These are phyloP conservation scores for Micropoecilia bifurca DNA, from an alignment of 2,797 vertebrate species.

Conservation along the genomic window DNA sequence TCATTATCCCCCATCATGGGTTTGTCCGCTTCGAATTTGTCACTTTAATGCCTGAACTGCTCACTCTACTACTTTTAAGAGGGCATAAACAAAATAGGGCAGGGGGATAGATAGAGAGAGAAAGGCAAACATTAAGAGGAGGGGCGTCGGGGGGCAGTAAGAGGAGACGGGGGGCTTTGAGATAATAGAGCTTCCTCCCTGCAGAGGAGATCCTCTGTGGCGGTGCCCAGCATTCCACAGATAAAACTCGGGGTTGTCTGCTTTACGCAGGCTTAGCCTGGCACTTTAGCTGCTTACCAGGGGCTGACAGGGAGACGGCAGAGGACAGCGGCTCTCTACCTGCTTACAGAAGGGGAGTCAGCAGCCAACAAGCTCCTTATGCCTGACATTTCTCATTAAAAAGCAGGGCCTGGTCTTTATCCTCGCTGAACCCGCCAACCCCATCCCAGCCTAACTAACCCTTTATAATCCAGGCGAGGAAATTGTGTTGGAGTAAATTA, in stretches of 20 bases:
- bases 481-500: constrained; percentile 21
- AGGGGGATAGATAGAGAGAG: constrained; percentile 2
- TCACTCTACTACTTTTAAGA: constrained; percentile 35
- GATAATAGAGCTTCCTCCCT: constrained; percentile 66
- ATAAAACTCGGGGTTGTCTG: constrained; percentile 72
- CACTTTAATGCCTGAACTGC: constrained; percentile 55
- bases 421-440: constrained; percentile 12
- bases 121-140: constrained; percentile 51
- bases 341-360: constrained; percentile 48
- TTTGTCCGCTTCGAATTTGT: constrained; percentile 66
- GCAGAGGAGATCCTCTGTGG: constrained; percentile 65
- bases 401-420: constrained; percentile 20
- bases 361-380: constrained; percentile 59
- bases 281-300: constrained; percentile 68
- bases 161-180: constrained; percentile 58
- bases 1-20: constrained; percentile 72
- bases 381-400: constrained; percentile 40
- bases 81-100: constrained; percentile 6
- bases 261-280: constrained; percentile 62
- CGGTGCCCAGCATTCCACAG: constrained; percentile 75
- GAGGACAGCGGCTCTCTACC: constrained; percentile 33
- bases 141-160: constrained; percentile 56
- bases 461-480: constrained; percentile 28
- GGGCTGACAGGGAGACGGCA: constrained; percentile 38
- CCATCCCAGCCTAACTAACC: constrained; percentile 27